These are phyloP conservation scores for Eurytoma californica DNA, from an alignment of 2,888 invertebrate genomes.

Conservation along the genomic window DNA sequence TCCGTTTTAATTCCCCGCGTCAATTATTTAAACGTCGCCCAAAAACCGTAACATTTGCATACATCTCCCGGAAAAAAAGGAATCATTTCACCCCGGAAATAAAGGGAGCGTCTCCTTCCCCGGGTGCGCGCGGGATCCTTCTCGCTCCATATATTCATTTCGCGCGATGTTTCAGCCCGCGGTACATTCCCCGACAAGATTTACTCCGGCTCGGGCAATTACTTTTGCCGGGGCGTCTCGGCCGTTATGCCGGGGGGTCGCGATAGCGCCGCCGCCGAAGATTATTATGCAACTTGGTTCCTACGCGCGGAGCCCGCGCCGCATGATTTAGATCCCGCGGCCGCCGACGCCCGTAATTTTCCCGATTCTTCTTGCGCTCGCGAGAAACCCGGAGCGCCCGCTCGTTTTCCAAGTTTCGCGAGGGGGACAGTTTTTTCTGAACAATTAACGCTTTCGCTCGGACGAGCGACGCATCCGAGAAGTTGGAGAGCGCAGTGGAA, in stretches of 20 bases:
- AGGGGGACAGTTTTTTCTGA: background rate
- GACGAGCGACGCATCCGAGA: background rate
- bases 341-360: constrained; percentile 31
- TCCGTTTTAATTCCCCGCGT: no score
- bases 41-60: background rate
- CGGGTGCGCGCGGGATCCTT: background rate
- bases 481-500: background rate
- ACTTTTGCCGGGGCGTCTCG: constrained; percentile 56
- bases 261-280: constrained; percentile 34
- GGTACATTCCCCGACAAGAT: constrained; percentile 58
- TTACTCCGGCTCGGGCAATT: constrained; percentile 66
- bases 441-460: no score
- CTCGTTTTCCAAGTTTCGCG: background rate
- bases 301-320: background rate
- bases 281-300: constrained; percentile 42
- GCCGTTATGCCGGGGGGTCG: background rate
- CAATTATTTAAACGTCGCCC: background rate
- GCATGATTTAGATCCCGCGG: constrained; percentile 38
- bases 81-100: background rate
- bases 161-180: background rate
- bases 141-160: constrained; percentile 39
- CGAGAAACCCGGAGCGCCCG: background rate
- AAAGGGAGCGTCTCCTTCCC: background rate
- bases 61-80: background rate
- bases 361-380: constrained; percentile 15